phyloP scores from a whole-genome alignment of 2,888 invertebrate species.

The Lithophane ornitopus region DNA sequence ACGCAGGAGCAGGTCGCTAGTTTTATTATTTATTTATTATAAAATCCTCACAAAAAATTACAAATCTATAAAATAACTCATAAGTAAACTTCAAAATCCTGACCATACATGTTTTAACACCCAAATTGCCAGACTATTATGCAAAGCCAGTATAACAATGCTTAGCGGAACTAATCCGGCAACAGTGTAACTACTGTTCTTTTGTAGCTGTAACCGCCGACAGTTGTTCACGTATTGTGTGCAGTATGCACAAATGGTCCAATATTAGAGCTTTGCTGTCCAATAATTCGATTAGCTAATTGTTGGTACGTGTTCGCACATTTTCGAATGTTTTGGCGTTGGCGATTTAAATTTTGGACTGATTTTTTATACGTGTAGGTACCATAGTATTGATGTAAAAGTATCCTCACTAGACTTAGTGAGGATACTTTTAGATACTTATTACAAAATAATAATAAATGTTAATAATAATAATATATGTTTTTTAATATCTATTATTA shows the following conservation, averaged over 20 bases:
- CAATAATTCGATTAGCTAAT: conserved; percentile 59
- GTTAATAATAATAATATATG: too few relatives aligned
- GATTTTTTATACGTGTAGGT: not conserved
- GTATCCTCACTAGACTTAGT: too few relatives aligned
- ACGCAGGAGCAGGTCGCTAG: too few relatives aligned
- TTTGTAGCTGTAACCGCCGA: conserved; percentile 40
- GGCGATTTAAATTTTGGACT: conserved; percentile 20
- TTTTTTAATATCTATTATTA: too few relatives aligned
- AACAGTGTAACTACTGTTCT: conserved; percentile 52
- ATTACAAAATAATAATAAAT: too few relatives aligned
- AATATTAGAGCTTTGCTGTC: conserved; percentile 48
- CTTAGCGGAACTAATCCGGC: conserved; percentile 41
- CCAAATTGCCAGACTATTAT: conserved; percentile 32
- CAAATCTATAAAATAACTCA: too few relatives aligned
- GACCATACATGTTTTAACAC: too few relatives aligned
- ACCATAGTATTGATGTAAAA: too few relatives aligned
- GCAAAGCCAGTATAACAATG: conserved; percentile 58
- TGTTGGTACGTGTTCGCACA: conserved; percentile 50
- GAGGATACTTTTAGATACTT: too few relatives aligned
- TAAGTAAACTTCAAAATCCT: too few relatives aligned
- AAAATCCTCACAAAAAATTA: too few relatives aligned
- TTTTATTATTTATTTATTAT: too few relatives aligned
- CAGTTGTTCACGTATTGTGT: conserved; percentile 47
- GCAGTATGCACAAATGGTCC: conserved; percentile 50
- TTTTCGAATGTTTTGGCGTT: conserved; percentile 21